Conservation (phyloP, 2,113 vertebrate species). For the Cyprinodon variegatus region DNA sequence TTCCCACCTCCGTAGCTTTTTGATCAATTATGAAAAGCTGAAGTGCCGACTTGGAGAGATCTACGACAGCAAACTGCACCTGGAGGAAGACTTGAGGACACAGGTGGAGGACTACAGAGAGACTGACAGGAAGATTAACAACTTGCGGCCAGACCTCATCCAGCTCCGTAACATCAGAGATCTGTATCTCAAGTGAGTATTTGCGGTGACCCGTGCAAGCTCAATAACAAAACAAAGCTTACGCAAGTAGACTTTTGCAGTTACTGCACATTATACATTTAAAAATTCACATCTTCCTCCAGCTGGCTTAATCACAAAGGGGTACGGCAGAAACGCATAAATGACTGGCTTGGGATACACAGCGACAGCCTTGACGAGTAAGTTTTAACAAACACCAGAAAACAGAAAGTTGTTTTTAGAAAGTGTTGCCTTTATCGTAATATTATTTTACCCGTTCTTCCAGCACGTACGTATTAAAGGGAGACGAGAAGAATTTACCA, state of each 20-base stretch:
- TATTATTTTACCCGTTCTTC: not conserved
- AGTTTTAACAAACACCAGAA: slow-evolving; percentile 66
- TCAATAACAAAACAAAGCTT: not conserved
- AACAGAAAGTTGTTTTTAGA: not conserved
- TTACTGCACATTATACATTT: not conserved
- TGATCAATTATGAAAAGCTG: slow-evolving; percentile 94
- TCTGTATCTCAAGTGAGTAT: slow-evolving; percentile 94
- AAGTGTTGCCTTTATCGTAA: not conserved
- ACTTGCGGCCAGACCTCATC: slow-evolving; percentile 93
- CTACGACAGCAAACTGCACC: slow-evolving; percentile 91
- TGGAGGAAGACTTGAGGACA: slow-evolving; percentile 93
- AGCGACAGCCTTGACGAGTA: slow-evolving; percentile 92
- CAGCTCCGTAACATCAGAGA: slow-evolving; percentile 95
- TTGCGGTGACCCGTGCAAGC: not conserved
- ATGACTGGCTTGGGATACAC: slow-evolving; percentile 93
- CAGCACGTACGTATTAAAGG: slow-evolving; percentile 89
- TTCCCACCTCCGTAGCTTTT: slow-evolving; percentile 80
- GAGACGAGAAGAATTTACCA: slow-evolving; percentile 89
- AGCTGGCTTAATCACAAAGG: slow-evolving; percentile 98
- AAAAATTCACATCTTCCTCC: not conserved
- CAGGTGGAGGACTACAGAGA: slow-evolving; percentile 95
- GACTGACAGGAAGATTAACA: slow-evolving; percentile 96
- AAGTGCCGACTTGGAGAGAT: slow-evolving; percentile 95
- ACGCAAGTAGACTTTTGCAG: not conserved
- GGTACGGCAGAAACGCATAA: slow-evolving; percentile 92